phyloP scores from a whole-genome alignment of 2,888 invertebrate species.

The Pandemis heparana region DNA sequence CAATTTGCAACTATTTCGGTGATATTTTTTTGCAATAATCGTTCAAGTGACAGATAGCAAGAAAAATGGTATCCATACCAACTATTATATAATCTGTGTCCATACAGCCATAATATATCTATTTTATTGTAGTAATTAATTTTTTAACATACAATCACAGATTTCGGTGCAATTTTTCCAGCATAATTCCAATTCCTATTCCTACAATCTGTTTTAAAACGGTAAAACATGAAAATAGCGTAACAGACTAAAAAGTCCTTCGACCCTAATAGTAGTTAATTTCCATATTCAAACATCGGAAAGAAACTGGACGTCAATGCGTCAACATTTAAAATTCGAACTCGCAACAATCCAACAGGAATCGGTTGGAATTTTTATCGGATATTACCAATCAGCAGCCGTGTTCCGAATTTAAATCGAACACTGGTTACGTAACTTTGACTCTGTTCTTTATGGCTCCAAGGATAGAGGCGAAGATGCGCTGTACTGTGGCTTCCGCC shows the following conservation, averaged over 20 bases:
- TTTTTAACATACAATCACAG: no score
- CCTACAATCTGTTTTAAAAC: no score
- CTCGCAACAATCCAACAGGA: slow-evolving; percentile 10
- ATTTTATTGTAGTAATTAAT: no score
- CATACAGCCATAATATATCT: no score
- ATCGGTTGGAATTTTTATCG: slow-evolving; percentile 38
- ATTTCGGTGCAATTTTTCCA: no score
- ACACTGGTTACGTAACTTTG: slow-evolving; percentile 12
- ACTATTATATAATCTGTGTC: no score
- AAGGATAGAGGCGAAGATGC: slow-evolving; percentile 15
- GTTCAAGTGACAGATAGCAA: no score
- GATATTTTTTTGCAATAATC: background rate
- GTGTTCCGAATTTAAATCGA: slow-evolving; percentile 41
- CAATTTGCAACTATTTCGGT: background rate
- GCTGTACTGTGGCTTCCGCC: slow-evolving; percentile 21
- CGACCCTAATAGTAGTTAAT: background rate
- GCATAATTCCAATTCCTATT: no score
- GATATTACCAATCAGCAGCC: slow-evolving; percentile 34
- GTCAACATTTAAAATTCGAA: background rate
- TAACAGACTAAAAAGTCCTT: no score
- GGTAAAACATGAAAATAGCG: no score
- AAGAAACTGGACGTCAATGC: background rate
- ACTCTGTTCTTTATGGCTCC: background rate
- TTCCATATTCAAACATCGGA: background rate
- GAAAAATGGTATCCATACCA: no score